Evolutionary conservation across 2,113 vertebrate species (phyloP).

Genomic region (Synchiropus splendidus): DNA sequence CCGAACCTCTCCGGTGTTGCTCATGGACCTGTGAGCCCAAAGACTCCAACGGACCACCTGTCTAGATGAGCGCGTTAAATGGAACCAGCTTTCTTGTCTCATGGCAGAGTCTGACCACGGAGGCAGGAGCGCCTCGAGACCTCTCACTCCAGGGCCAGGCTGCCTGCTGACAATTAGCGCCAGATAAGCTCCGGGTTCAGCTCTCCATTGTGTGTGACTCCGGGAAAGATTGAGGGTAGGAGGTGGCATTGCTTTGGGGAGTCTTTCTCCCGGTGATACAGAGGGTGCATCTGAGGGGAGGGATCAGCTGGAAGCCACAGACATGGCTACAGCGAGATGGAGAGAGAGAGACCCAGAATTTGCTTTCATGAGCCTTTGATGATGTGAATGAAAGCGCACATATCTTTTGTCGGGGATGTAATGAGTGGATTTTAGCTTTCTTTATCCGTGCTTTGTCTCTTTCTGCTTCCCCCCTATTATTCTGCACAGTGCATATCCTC

Average conservation of each 20-base stretch:
- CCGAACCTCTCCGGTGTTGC: too few species aligned
- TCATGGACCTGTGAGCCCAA: too few species aligned
- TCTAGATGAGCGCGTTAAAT: too few species aligned
- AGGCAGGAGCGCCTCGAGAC: too few species aligned
- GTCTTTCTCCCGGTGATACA: constrained; percentile 43
- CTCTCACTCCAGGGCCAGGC: too few species aligned
- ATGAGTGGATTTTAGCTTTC: constrained; percentile 23
- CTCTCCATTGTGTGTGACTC: constrained; percentile 32
- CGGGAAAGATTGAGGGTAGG: constrained; percentile 20
- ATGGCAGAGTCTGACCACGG: too few species aligned
- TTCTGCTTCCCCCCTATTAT: constrained; percentile 7
- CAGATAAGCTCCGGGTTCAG: constrained; percentile 37
- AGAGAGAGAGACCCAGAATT: constrained; percentile 37
- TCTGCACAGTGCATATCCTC: constrained; percentile 2
- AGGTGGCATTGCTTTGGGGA: constrained; percentile 45
- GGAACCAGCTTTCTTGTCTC: too few species aligned
- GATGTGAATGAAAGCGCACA: constrained; percentile 38
- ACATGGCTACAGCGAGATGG: too few species aligned
- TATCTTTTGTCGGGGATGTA: constrained; percentile 24
- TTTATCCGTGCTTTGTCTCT: constrained; percentile 34
- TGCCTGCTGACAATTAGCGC: constrained; percentile 56
- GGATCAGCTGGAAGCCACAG: constrained; percentile 38
- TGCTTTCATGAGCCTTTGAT: constrained; percentile 34
- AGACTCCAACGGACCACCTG: too few species aligned
- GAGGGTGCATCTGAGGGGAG: constrained; percentile 39